Evolutionary conservation across 2,888 invertebrate species (phyloP), one percentile per base, ranked within the genome.

Genomic region (Isoperla grammatica): DNA sequence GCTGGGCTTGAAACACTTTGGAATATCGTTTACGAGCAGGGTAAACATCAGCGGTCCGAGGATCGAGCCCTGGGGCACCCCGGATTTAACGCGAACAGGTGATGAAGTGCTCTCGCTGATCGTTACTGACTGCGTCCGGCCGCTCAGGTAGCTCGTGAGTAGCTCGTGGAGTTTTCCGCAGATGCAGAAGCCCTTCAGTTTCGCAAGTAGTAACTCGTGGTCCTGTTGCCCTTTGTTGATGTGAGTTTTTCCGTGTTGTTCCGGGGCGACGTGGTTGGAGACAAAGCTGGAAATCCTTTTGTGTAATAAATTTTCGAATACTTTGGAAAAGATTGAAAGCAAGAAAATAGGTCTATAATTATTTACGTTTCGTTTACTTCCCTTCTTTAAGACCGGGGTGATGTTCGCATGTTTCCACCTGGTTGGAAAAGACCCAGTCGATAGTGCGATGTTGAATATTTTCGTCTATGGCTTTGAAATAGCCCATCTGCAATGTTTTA

Each of bases 331-430:
- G 15, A 49, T 35, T 6, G 49, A 29, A 35, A 49, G 49, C 12
- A 49, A 29, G 23, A 29, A 49, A 5, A 29, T 49, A 4, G 49
- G 23, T 5, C 49, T 22, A 35, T 49, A 49, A 29, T 49, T 49
- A 15, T n/a, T 23, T 3, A 49, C 49, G 15, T 35, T 22, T 9
- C 15, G 15, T 29, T 15, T 20, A 29, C 13, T 23, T 8, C 49
- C 49, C 15, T 49, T 49, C 29, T 49, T 49, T 9, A 29, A 29
- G 13, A 49, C 49, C 5, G 49, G 49, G 2, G 49, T 49, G 13
- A 49, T 29, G 15, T 49, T 29, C 4, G 48, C 48, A 20, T 22
- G 20, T 13, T 48, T 48, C 48, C 48, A 48, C 4, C 48, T n/a
- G 20, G 48, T 12, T 20, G 48, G 48, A 22, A 48, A 48, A 22